Conservation (phyloP, 2,888 invertebrate species). For the Tyria jacobaeae region DNA sequence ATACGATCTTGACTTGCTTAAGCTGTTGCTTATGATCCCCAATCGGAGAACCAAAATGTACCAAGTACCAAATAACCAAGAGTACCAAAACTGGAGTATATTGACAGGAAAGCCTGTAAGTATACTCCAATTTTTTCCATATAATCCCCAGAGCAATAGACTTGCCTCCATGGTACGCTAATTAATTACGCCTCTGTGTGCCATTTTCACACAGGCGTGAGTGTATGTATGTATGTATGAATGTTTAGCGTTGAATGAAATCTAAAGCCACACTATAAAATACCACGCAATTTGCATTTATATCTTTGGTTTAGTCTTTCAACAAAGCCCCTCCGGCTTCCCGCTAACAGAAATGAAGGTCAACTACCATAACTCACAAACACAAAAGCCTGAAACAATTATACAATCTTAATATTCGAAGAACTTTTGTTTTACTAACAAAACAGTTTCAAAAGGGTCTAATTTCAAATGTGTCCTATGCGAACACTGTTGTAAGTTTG, state of each 20-base stretch:
- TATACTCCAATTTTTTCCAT: too few relatives aligned
- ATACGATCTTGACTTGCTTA: too few relatives aligned
- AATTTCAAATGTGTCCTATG: conserved; percentile 46
- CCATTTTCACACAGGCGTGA: too few relatives aligned
- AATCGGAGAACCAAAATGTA: too few relatives aligned
- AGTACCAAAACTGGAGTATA: too few relatives aligned
- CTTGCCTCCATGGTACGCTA: too few relatives aligned
- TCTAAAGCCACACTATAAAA: background rate
- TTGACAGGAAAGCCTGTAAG: too few relatives aligned
- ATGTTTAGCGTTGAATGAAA: background rate
- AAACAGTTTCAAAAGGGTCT: conserved; percentile 36
- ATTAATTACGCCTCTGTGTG: too few relatives aligned
- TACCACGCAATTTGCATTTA: background rate
- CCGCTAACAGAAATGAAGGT: conserved; percentile 4
- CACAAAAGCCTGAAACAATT: conserved; percentile 1
- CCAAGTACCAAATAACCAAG: too few relatives aligned
- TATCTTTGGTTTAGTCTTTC: background rate
- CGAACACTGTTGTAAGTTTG: conserved; percentile 39
- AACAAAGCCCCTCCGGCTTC: background rate
- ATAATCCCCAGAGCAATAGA: too few relatives aligned
- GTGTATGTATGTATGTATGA: too few relatives aligned
- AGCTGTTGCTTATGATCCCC: too few relatives aligned
- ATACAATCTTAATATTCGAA: conserved; percentile 18
- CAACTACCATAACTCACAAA: conserved; percentile 11
- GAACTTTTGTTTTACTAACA: conserved; percentile 38